phyloP scores from a whole-genome alignment of 2,113 vertebrate species.

The Hippocampus barbouri region DNA sequence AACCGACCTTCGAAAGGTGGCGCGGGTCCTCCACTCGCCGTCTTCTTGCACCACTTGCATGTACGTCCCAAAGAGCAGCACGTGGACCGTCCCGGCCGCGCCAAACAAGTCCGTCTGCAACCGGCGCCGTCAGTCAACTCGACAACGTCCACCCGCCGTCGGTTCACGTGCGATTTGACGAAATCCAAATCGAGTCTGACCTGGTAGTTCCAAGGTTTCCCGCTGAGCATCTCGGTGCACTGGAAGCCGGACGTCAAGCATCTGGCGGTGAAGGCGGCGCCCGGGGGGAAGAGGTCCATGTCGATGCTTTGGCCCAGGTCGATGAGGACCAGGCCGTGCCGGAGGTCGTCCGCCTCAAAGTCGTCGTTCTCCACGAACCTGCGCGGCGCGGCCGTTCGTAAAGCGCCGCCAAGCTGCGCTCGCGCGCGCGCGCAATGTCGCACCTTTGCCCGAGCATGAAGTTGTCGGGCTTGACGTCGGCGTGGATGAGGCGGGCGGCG shows the following conservation, averaged over 20 bases:
- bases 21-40: slow-evolving; percentile 82
- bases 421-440: background rate
- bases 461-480: slow-evolving; percentile 96
- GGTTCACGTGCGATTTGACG: background rate
- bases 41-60: slow-evolving; percentile 81
- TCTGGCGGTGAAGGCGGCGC: slow-evolving; percentile 79
- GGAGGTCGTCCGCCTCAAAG: slow-evolving; percentile 71
- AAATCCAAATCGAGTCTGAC: slow-evolving; percentile 54
- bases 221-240: slow-evolving; percentile 88
- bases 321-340: slow-evolving; percentile 83
- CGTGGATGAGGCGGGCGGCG: slow-evolving; percentile 78
- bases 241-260: slow-evolving; percentile 93
- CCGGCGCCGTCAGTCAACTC: background rate
- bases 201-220: slow-evolving; percentile 91
- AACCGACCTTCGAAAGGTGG: slow-evolving; percentile 79
- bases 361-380: slow-evolving; percentile 84
- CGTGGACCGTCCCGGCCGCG: slow-evolving; percentile 86
- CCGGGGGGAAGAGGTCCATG: slow-evolving; percentile 85
- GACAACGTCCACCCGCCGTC: background rate
- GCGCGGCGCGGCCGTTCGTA: background rate
- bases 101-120: slow-evolving; percentile 90
- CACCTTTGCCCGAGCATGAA: slow-evolving; percentile 87
- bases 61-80: slow-evolving; percentile 91
- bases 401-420: background rate
- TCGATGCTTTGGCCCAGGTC: slow-evolving; percentile 95